phyloP scores from a whole-genome alignment of 2,888 invertebrate species.

The Nowickia ferox region DNA sequence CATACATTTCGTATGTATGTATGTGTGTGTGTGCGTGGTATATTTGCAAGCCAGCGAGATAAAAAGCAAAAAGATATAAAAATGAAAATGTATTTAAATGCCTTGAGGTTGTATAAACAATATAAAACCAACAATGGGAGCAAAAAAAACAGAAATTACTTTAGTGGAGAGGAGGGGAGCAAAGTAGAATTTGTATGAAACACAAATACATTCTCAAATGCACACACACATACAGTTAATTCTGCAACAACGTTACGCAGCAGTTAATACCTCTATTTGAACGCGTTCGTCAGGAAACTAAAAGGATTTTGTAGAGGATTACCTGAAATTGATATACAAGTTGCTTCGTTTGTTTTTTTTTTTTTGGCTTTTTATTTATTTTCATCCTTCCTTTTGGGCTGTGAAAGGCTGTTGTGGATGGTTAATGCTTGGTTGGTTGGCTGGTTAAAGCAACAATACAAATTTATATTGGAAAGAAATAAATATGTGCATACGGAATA shows the following conservation, averaged over 20 bases:
- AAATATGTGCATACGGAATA: slow-evolving; percentile 33
- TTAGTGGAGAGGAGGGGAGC: neutral
- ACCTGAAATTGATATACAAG: slow-evolving; percentile 71
- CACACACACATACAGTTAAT: neutral
- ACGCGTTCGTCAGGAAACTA: slow-evolving; percentile 69
- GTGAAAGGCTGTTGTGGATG: slow-evolving; percentile 15
- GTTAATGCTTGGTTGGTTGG: slow-evolving; percentile 7
- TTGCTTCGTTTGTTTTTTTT: slow-evolving; percentile 26
- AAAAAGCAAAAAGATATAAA: slow-evolving; percentile 52
- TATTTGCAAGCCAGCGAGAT: slow-evolving; percentile 52
- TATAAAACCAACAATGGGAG: slow-evolving; percentile 35
- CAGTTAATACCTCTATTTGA: slow-evolving; percentile 66
- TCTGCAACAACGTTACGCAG: slow-evolving; percentile 38
- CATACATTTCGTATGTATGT: no score
- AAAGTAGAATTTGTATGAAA: slow-evolving; percentile 22
- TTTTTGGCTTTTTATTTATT: slow-evolving; percentile 31
- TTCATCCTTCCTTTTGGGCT: slow-evolving; percentile 20
- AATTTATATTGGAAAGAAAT: slow-evolving; percentile 46
- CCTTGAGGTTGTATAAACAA: slow-evolving; percentile 69
- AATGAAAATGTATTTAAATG: slow-evolving; percentile 67
- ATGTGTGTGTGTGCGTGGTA: neutral
- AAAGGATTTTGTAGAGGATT: slow-evolving; percentile 71
- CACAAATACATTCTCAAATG: slow-evolving; percentile 21
- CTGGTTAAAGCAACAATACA: slow-evolving; percentile 46
- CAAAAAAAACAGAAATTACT: slow-evolving; percentile 27